Evolutionary conservation across 1,140 invertebrate species (phyloP), one percentile per base, ranked within the genome.

Genomic region (Asbolus verrucosus): DNA sequence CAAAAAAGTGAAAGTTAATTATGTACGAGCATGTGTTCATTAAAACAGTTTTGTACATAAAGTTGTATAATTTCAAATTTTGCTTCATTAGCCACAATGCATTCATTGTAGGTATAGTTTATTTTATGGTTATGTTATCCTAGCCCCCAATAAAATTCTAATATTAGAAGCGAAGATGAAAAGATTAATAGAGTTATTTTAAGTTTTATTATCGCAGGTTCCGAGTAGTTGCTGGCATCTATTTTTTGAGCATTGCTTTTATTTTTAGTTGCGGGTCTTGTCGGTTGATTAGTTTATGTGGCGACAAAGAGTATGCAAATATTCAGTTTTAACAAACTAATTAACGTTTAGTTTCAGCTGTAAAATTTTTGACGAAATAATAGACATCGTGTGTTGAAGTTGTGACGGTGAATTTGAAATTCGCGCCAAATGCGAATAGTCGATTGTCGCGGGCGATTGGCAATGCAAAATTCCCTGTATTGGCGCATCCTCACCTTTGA

Each of bases 1-100:
- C 61, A 18, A 77, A 77, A 70, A 75, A 76, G n/a, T 36, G 11
- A 36, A 36, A n/a, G n/a, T n/a, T n/a, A n/a, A n/a, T n/a, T n/a
- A n/a, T n/a, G n/a, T n/a, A n/a, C n/a, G n/a, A n/a, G n/a, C n/a
- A n/a, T n/a, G n/a, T n/a, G n/a, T n/a, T n/a, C n/a, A n/a, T n/a
- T n/a, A n/a, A n/a, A n/a, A n/a, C n/a, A n/a, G n/a, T n/a, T n/a
- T n/a, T n/a, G n/a, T n/a, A n/a, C n/a, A n/a, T n/a, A n/a, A n/a
- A n/a, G n/a, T n/a, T n/a, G n/a, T n/a, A n/a, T n/a, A n/a, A n/a
- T n/a, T n/a, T n/a, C n/a, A n/a, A n/a, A n/a, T n/a, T 27, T 27
- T 36, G 33, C 11, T 11, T 36, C 33, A 36, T n/a, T 3, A 36
- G 11, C 33, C 6, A 36, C 33, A 36, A 36, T 36, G 11, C 11